Percentiles rank a stretch among this genome's conserved stretches.
phyloP scores from a whole-genome alignment of 2,113 vertebrate genomes.

The Pseudolaguvia tuberculata region DNA sequence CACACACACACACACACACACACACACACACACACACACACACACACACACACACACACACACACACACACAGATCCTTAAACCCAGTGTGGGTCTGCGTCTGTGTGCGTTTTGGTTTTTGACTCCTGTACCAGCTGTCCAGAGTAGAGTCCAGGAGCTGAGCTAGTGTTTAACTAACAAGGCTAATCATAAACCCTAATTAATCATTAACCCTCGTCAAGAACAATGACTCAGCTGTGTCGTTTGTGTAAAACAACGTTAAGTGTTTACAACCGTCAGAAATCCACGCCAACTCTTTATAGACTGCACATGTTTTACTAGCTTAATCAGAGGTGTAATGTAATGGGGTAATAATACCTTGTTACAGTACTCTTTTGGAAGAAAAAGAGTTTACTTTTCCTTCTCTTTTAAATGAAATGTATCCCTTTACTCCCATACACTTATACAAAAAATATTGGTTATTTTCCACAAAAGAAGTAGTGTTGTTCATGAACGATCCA shows the following conservation, averaged over 20 bases:
- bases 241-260: slow-evolving; percentile 49
- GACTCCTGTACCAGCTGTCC: slow-evolving; percentile 35
- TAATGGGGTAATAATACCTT: no score
- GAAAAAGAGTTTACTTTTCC: no score
- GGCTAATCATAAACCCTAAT: slow-evolving; percentile 65
- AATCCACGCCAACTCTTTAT: background rate
- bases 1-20: slow-evolving; percentile 29
- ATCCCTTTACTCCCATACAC: no score
- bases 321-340: no score
- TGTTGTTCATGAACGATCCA: no score
- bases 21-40: slow-evolving; percentile 30
- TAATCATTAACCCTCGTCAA: slow-evolving; percentile 67
- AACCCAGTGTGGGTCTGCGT: background rate
- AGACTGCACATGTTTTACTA: no score
- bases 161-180: slow-evolving; percentile 57
- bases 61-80: slow-evolving; percentile 28
- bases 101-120: slow-evolving; percentile 35
- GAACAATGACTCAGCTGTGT: slow-evolving; percentile 46
- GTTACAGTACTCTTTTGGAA: no score
- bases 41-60: slow-evolving; percentile 29
- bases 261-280: slow-evolving; percentile 22
- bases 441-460: no score
- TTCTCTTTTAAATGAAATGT: no score
- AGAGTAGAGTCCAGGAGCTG: slow-evolving; percentile 47
- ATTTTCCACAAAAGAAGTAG: no score